phyloP scores from a whole-genome alignment of 2,888 invertebrate species.

The Blastobasis adustella region DNA sequence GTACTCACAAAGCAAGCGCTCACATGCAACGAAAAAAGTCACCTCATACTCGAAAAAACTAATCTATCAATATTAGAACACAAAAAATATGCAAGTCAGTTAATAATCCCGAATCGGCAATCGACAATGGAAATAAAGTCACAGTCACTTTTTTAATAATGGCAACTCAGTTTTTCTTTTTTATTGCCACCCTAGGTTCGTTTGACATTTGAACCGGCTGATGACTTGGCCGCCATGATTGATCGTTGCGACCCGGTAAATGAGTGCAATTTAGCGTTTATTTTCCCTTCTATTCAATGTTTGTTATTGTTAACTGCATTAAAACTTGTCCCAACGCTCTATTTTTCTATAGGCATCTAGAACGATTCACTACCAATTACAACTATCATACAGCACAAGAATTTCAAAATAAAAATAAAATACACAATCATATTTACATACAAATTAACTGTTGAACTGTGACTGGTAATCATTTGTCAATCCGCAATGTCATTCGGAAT shows the following conservation, averaged over 20 bases:
- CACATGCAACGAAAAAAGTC: slow-evolving; percentile 56
- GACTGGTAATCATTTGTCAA: slow-evolving; percentile 66
- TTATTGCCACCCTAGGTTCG: slow-evolving; percentile 72
- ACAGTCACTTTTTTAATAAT: slow-evolving; percentile 75
- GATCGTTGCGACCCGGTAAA: slow-evolving; percentile 69
- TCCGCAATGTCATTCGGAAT: slow-evolving; percentile 59
- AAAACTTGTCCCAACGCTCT: slow-evolving; percentile 21
- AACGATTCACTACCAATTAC: background rate
- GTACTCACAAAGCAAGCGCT: slow-evolving; percentile 25
- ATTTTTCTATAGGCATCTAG: no score
- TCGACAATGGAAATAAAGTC: slow-evolving; percentile 74
- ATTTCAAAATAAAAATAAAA: slow-evolving; percentile 27
- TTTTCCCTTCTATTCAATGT: slow-evolving; percentile 58
- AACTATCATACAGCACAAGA: background rate
- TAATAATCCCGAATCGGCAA: slow-evolving; percentile 73
- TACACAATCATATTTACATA: slow-evolving; percentile 52
- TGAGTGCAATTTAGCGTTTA: slow-evolving; percentile 72
- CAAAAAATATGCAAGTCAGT: slow-evolving; percentile 75
- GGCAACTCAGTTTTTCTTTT: slow-evolving; percentile 65
- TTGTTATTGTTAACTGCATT: slow-evolving; percentile 52
- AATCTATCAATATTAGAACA: slow-evolving; percentile 75
- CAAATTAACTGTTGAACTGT: slow-evolving; percentile 66
- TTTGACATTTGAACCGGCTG: slow-evolving; percentile 74
- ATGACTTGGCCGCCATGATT: slow-evolving; percentile 70
- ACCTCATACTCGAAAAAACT: slow-evolving; percentile 61